Conservation (phyloP, 2,888 invertebrate species). For the Choristoneura rosaceana region DNA sequence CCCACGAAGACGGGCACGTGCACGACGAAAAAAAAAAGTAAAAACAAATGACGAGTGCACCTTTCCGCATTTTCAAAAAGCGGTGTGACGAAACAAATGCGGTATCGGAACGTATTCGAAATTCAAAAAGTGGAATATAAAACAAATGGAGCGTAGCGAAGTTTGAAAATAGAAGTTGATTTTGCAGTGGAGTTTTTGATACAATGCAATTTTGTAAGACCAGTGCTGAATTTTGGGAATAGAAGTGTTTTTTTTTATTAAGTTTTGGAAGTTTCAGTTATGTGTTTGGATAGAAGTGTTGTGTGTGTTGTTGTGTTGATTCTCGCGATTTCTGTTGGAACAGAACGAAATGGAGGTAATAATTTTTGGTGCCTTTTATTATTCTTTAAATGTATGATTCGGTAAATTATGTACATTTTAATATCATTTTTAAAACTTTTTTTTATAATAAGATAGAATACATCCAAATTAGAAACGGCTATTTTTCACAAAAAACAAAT, state of each 20-base stretch:
- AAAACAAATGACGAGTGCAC: neutral
- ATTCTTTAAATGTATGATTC: too few relatives aligned
- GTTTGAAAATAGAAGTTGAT: constrained; percentile 22
- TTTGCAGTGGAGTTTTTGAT: constrained; percentile 11
- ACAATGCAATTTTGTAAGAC: constrained; percentile 21
- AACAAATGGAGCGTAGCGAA: neutral
- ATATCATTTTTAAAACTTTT: too few relatives aligned
- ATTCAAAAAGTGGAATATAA: constrained; percentile 5
- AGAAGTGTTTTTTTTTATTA: constrained; percentile 39
- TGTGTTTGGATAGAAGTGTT: constrained; percentile 65
- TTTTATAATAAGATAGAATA: too few relatives aligned
- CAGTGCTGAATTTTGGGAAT: constrained; percentile 31
- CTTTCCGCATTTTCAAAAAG: neutral
- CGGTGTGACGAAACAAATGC: neutral
- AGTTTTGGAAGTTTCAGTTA: constrained; percentile 58
- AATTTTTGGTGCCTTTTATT: neutral
- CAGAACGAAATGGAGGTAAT: constrained; percentile 74
- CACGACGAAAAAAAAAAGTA: constrained; percentile 22
- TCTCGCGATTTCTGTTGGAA: constrained; percentile 60
- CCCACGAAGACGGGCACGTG: constrained; percentile 38
- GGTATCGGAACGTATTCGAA: neutral
- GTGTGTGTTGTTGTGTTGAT: constrained; percentile 60
- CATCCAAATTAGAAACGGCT: too few relatives aligned
- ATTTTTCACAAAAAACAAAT: too few relatives aligned
- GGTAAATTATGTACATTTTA: too few relatives aligned